Percentiles rank a stretch among this genome's conserved stretches.
These are phyloP conservation scores for Congeria kusceri DNA, from an alignment of 2,888 invertebrate genomes.

Conservation along the genomic window DNA sequence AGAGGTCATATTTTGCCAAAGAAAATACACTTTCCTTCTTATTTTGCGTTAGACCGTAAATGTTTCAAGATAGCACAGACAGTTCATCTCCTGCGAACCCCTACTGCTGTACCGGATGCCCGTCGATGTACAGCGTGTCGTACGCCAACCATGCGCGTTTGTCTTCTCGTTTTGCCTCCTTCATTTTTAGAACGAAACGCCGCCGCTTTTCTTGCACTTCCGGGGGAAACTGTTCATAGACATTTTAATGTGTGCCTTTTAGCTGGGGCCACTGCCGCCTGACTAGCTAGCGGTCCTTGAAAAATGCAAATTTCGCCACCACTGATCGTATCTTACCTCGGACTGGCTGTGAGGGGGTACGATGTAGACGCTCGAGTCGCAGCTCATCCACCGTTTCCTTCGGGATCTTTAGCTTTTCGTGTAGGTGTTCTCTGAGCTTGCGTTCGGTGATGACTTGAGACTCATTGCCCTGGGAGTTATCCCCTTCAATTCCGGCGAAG, in stretches of 20 bases:
- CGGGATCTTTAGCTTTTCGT: neutral
- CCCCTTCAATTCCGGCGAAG: neutral
- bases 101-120: neutral
- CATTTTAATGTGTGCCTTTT: neutral
- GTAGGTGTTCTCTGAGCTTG: neutral
- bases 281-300: slow-evolving; percentile 3
- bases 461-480: neutral
- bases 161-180: neutral
- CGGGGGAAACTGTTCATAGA: no score
- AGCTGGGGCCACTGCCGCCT: neutral
- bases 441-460: neutral
- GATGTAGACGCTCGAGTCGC: slow-evolving; percentile 4
- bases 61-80: neutral
- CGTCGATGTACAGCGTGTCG: no score
- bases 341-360: slow-evolving; percentile 3
- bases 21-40: neutral
- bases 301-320: neutral
- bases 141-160: neutral
- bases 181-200: neutral
- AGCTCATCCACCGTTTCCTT: neutral
- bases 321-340: neutral
- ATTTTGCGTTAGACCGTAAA: neutral
- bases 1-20: neutral
- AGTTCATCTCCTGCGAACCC: neutral
- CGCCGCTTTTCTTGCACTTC: neutral